A percentile compares a stretch with the other conserved stretches of the same genome.
phyloP scores from a whole-genome alignment of 1,140 invertebrate genomes.

The Tribolium madens region DNA sequence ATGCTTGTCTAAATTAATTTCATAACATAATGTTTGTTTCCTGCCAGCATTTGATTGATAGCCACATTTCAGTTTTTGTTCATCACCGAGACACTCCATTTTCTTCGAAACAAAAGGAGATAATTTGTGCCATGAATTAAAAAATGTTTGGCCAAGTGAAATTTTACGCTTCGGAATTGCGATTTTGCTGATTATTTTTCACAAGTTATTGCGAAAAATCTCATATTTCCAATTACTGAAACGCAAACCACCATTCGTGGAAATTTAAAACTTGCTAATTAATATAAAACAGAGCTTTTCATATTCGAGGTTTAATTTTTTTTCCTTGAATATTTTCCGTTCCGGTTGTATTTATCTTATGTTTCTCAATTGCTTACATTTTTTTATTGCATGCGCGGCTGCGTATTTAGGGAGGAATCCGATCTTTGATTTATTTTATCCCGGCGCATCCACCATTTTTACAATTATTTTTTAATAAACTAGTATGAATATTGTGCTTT shows the following conservation, averaged over 20 bases:
- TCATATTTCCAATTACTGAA: conserved; percentile 6
- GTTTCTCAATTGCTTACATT: background rate
- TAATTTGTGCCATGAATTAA: background rate
- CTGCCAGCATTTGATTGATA: conserved; percentile 23
- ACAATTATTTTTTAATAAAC: too few species aligned
- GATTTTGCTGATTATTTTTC: conserved; percentile 19
- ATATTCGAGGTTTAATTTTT: background rate
- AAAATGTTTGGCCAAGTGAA: background rate
- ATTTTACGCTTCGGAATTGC: background rate
- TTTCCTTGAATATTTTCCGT: background rate
- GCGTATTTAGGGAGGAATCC: too few species aligned
- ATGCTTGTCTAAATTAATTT: conserved; percentile 11
- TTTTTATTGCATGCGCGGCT: background rate
- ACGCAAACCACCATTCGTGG: background rate
- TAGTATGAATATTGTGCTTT: too few species aligned
- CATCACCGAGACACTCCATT: conserved; percentile 7
- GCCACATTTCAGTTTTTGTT: conserved; percentile 20
- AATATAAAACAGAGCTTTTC: background rate
- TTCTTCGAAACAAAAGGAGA: conserved; percentile 17
- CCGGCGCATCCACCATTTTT: too few species aligned
- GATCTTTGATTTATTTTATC: too few species aligned
- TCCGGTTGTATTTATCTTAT: background rate
- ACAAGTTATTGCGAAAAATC: background rate
- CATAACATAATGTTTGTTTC: conserved; percentile 30
- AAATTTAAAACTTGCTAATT: conserved; percentile 29